Conservation (phyloP, 2,113 vertebrate species). For the Prochilodus magdalenae region DNA sequence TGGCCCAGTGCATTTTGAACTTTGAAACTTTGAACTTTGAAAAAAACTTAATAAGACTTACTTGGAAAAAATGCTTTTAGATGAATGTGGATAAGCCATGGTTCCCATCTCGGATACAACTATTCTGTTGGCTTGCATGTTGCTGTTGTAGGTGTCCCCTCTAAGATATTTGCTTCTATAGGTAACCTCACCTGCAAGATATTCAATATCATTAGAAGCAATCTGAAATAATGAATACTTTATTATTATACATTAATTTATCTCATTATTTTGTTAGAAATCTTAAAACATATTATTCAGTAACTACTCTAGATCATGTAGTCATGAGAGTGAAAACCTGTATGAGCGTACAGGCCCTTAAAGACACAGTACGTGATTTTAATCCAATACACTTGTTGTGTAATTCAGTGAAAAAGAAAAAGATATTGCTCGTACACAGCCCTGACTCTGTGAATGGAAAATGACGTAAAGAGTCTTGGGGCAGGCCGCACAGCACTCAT, state of each 20-base stretch:
- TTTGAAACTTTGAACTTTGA: too few species aligned
- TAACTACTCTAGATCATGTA: not conserved
- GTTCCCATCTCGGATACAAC: slow-evolving; percentile 97
- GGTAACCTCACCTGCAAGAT: slow-evolving; percentile 83
- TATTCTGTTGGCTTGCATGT: slow-evolving; percentile 89
- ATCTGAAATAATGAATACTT: not conserved
- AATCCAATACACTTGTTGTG: too few species aligned
- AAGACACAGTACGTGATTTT: too few species aligned
- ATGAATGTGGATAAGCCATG: slow-evolving; percentile 94
- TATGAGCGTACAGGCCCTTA: not conserved
- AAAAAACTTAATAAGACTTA: too few species aligned
- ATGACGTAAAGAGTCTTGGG: too few species aligned
- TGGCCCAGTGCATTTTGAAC: not conserved
- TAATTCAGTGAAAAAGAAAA: too few species aligned
- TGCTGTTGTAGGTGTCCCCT: slow-evolving; percentile 86
- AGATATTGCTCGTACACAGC: too few species aligned
- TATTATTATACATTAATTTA: too few species aligned
- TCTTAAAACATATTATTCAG: not conserved
- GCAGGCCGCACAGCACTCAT: too few species aligned
- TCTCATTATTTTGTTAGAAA: not conserved
- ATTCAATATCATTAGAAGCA: not conserved
- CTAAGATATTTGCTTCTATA: slow-evolving; percentile 89
- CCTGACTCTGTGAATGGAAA: too few species aligned
- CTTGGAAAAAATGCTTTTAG: slow-evolving; percentile 95
- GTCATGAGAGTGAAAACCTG: not conserved